Evolutionary conservation across 2,797 vertebrate genomes (phyloP).

Genomic region (Enteromius afrohamiltoni): DNA sequence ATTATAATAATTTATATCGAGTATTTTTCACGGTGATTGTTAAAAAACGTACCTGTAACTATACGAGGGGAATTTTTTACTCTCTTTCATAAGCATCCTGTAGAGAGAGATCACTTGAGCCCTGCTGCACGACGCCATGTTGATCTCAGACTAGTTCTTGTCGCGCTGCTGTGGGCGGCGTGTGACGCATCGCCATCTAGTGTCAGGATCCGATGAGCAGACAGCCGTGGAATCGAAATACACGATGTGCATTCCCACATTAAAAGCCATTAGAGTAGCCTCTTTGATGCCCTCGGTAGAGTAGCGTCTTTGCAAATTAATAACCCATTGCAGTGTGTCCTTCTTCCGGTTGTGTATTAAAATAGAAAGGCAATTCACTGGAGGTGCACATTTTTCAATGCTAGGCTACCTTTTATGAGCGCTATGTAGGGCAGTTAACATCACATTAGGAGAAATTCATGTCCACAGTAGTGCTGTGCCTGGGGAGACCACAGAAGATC

Average conservation of each 20-base stretch:
- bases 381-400: background rate
- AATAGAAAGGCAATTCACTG: background rate
- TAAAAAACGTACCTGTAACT: conserved; percentile 78
- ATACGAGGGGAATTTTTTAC: conserved; percentile 79
- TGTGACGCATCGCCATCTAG: conserved; percentile 24
- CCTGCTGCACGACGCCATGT: conserved; percentile 82
- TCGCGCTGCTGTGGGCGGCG: background rate
- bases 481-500: conserved; percentile 41
- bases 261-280: background rate
- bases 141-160: conserved; percentile 49
- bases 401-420: background rate
- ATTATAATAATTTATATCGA: background rate
- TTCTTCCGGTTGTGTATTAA: background rate
- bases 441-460: background rate
- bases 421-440: background rate
- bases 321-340: background rate
- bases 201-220: background rate
- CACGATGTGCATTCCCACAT: background rate
- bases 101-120: conserved; percentile 79
- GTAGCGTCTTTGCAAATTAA: background rate
- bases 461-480: background rate
- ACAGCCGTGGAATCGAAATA: background rate
- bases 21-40: background rate
- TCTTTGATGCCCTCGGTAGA: no score
- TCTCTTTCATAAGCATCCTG: conserved; percentile 80